Conservation (phyloP, 2,888 invertebrate species). For the Mystacides longicornis region DNA sequence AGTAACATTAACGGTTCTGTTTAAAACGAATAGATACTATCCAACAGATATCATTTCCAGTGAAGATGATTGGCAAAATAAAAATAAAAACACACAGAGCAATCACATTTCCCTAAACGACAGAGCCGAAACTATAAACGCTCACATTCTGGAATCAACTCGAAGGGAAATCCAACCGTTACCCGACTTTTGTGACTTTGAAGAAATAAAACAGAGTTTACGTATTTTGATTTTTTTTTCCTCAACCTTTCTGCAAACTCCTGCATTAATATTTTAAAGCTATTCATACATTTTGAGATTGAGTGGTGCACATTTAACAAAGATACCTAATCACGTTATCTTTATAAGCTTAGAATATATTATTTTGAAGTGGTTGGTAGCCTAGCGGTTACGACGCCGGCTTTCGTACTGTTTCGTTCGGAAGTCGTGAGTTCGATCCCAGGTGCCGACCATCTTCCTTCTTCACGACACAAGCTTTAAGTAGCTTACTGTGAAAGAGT, state of each 20-base stretch:
- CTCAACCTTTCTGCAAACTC: background rate
- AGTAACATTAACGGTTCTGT: too few species aligned
- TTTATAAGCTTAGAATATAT: too few species aligned
- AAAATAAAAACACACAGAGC: background rate
- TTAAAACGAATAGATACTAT: too few species aligned
- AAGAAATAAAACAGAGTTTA: background rate
- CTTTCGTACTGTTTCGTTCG: too few species aligned
- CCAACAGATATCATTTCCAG: background rate
- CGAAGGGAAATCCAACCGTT: background rate
- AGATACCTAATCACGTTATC: too few species aligned
- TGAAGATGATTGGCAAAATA: background rate
- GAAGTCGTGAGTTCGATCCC: too few species aligned
- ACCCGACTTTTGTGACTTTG: background rate
- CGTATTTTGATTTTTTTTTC: background rate
- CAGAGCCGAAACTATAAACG: conserved; percentile 1
- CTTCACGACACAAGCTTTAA: too few species aligned
- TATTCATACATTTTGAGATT: background rate
- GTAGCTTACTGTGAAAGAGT: too few species aligned
- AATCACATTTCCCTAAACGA: conserved; percentile 1
- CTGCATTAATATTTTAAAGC: background rate
- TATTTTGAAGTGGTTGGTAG: too few species aligned
- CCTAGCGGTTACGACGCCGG: too few species aligned
- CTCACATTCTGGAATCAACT: background rate
- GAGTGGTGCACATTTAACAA: too few species aligned
- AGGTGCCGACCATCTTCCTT: too few species aligned